Evolutionary conservation across 1,140 invertebrate species (phyloP), one percentile per base, ranked within the genome.

Genomic region (Tenebrio molitor): DNA sequence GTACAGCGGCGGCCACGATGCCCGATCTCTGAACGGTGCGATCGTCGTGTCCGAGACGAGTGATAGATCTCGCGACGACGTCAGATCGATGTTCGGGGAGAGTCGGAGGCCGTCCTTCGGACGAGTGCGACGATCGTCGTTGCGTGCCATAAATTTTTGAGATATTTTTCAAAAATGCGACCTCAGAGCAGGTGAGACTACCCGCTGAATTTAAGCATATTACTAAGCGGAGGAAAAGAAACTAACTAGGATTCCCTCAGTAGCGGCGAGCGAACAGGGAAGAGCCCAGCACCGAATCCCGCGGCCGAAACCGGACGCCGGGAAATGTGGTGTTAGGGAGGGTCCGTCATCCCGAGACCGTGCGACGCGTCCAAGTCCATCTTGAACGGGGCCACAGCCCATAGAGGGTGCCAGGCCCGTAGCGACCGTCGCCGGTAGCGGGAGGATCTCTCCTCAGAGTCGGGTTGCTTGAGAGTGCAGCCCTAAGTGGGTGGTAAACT

Each of bases 201-300:
- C 90, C 90, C 90, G 88, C 91, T 87, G 88, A 87, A 92, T 87
- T 93, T 92, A 92, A 93, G 91, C 92, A 94, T 93, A 93, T 93
- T 87, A 93, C 81, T 93, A 91, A 93, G 91, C 91, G 91, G 90
- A 93, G 92, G 91, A 94, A 94, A 93, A 93, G 89, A 93, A 94
- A 94, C 90, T 91, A 93, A 94, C 90, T 77, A 89, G 90, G 91
- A 93, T 94, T 93, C 88, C 90, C 90, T 85, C 84, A 93, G 91
- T 94, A 94, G 87, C 90, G 88, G 92, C 91, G 91, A 93, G 90
- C 89, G 91, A 93, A 94, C 85, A 86, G 89, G 91, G 87, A 92
- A 82, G 15, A 92, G 91, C 88, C 87, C 91, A 92, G 85, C 88
- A 85, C 85, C 80, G 84, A 90, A 89, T 86, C 85, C 83, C 80